Evolutionary conservation across 1,140 invertebrate genomes (phyloP).

Genomic region (Drosophila punjabiensis): DNA sequence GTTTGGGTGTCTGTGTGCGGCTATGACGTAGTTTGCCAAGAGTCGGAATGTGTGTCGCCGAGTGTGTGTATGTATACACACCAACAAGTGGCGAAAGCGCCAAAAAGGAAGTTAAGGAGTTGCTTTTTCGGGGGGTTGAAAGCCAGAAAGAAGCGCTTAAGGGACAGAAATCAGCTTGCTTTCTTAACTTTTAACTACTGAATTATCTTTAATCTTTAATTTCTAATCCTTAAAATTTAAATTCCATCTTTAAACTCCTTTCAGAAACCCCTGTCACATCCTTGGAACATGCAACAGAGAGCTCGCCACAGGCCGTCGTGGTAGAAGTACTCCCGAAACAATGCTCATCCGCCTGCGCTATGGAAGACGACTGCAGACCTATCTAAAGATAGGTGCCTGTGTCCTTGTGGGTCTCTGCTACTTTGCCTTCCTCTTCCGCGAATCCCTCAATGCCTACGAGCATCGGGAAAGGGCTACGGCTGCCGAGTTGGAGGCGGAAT

Average conservation of each 20-base stretch:
- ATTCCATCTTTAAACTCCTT: background rate
- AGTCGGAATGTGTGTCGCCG: constrained; percentile 18
- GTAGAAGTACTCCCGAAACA: constrained; percentile 28
- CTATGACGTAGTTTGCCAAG: constrained; percentile 65
- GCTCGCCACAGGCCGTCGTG: background rate
- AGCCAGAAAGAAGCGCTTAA: no score
- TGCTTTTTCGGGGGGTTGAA: background rate
- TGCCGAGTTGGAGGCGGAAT: constrained; percentile 48
- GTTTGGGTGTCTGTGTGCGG: constrained; percentile 44
- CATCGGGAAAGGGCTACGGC: constrained; percentile 60
- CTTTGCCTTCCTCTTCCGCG: constrained; percentile 79
- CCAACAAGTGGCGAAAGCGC: constrained; percentile 72
- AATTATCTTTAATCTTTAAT: background rate
- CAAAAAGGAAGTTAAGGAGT: constrained; percentile 33
- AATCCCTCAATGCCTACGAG: constrained; percentile 80
- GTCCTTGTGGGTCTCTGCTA: constrained; percentile 74
- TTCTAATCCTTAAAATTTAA: no score
- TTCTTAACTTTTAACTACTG: background rate
- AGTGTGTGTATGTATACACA: constrained; percentile 48
- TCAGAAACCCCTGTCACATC: background rate
- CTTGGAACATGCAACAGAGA: constrained; percentile 53
- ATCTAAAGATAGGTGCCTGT: constrained; percentile 73
- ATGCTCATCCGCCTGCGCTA: constrained; percentile 77
- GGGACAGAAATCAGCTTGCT: background rate
- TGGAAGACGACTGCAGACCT: constrained; percentile 74